Evolutionary conservation across 2,113 vertebrate genomes (phyloP).

Genomic region (Antechinus flavipes): DNA sequence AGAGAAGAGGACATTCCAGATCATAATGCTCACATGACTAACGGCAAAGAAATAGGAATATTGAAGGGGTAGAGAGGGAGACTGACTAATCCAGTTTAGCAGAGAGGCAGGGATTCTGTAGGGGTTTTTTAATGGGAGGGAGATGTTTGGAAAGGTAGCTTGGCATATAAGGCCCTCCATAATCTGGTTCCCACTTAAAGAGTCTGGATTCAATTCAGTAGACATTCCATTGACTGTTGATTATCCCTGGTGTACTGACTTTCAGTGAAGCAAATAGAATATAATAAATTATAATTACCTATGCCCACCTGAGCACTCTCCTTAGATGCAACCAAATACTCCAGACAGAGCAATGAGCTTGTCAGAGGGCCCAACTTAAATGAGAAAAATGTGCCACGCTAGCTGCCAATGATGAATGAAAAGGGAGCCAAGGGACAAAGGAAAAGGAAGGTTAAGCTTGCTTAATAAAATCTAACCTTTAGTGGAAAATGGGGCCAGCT

Average conservation of each 20-base stretch:
- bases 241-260: neutral
- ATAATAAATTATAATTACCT: neutral
- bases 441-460: neutral
- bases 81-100: neutral
- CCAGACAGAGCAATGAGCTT: neutral
- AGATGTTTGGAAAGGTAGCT: neutral
- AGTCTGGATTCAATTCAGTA: neutral
- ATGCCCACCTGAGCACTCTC: neutral
- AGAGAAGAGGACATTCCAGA: neutral
- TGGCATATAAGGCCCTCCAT: neutral
- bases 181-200: neutral
- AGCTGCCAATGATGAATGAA: neutral
- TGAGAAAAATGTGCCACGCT: neutral
- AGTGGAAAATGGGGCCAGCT: neutral
- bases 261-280: neutral
- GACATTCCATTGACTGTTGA: neutral
- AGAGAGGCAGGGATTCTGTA: neutral
- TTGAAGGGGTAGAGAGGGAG: neutral
- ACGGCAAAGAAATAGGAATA: neutral
- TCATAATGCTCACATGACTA: neutral
- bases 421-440: neutral
- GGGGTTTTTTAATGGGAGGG: neutral
- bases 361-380: neutral
- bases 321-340: neutral
- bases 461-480: neutral